Percentiles rank a stretch among this genome's conserved stretches.
Evolutionary conservation across 2,797 vertebrate species (phyloP).

Genomic region (Microchirus variegatus): DNA sequence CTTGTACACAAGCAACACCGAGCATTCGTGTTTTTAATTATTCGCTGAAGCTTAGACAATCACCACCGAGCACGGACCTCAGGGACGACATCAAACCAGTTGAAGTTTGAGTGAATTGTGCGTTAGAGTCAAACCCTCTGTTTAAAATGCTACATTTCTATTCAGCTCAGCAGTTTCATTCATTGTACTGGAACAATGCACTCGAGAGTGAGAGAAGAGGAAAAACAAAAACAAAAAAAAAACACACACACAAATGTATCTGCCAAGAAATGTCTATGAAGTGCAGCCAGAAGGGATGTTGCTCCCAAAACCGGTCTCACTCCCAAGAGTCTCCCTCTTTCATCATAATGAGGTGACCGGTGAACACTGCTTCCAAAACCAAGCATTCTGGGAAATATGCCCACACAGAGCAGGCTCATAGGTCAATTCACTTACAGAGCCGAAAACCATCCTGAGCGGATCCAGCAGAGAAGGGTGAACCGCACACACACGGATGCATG

Average conservation of each 20-base stretch:
- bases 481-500: slow-evolving; percentile 54
- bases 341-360: slow-evolving; percentile 66
- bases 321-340: slow-evolving; percentile 54
- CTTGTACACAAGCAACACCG: slow-evolving; percentile 13
- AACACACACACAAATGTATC: slow-evolving; percentile 43
- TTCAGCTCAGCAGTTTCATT: slow-evolving; percentile 46
- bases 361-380: slow-evolving; percentile 50
- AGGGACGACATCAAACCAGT: slow-evolving; percentile 43
- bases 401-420: slow-evolving; percentile 55
- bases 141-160: slow-evolving; percentile 51
- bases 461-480: slow-evolving; percentile 67
- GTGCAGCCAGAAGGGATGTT: slow-evolving; percentile 64
- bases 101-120: slow-evolving; percentile 31
- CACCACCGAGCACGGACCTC: slow-evolving; percentile 41
- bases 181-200: slow-evolving; percentile 53
- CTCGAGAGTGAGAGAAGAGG: slow-evolving; percentile 37
- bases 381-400: slow-evolving; percentile 62
- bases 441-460: slow-evolving; percentile 50
- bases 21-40: slow-evolving; percentile 33
- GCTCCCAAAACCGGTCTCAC: slow-evolving; percentile 55
- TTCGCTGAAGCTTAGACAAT: slow-evolving; percentile 56
- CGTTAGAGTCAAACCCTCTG: slow-evolving; percentile 40
- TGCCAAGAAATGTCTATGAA: slow-evolving; percentile 67
- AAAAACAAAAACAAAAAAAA: slow-evolving; percentile 47
- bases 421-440: slow-evolving; percentile 71